These are phyloP conservation scores for Dasypolia templi DNA, from an alignment of 2,888 invertebrate genomes.

Conservation along the genomic window DNA sequence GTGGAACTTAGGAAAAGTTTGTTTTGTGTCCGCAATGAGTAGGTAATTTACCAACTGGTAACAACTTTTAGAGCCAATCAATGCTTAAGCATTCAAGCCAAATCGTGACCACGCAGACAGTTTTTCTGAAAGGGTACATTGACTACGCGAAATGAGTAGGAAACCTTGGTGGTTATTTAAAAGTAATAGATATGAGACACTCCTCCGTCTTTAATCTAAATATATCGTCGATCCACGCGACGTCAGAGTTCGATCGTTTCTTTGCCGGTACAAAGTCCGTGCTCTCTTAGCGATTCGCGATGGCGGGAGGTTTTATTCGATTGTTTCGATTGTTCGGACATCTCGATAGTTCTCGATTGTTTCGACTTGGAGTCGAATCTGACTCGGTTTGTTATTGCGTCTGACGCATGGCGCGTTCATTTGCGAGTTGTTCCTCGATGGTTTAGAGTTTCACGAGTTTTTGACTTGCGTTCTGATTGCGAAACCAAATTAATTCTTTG, in stretches of 20 bases:
- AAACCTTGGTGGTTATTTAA: conserved; percentile 28
- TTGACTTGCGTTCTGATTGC: no score
- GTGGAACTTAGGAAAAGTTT: not conserved
- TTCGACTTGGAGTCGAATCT: no score
- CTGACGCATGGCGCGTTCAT: no score
- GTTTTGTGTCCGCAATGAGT: not conserved
- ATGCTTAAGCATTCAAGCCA: not conserved
- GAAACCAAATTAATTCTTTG: no score
- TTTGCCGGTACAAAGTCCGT: conserved; percentile 60
- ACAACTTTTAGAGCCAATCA: not conserved
- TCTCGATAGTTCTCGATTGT: no score
- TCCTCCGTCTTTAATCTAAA: conserved; percentile 66
- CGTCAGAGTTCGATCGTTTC: conserved; percentile 42
- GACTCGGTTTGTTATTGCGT: no score
- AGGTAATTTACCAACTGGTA: not conserved
- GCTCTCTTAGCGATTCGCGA: no score
- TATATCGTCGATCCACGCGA: conserved; percentile 48
- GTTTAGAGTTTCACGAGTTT: no score
- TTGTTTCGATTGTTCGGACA: no score
- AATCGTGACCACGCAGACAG: not conserved
- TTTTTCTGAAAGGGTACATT: conserved; percentile 7
- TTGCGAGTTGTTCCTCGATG: no score
- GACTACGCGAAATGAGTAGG: conserved; percentile 12
- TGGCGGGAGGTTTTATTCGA: no score
- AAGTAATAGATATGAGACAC: conserved; percentile 58